Base-by-base conservation (phyloP, 2,797 vertebrate species). In the Poecilia picta region DNA sequence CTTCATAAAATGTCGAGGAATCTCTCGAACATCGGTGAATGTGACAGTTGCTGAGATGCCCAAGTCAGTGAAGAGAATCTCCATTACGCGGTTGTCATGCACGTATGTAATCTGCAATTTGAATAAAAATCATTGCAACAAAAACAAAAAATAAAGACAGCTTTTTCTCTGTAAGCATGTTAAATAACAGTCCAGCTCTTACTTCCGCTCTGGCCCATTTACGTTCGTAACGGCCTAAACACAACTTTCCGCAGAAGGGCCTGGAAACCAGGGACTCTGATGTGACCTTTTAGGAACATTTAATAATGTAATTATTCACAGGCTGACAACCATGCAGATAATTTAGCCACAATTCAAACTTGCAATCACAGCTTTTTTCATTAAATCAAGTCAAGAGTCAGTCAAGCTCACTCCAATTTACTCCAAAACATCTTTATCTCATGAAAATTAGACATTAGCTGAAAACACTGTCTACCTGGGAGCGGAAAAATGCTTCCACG, bases 201-300 rank as follows among this genome's bases (percentile, higher is more conserved):
- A 99, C 98, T 97, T 98, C 97, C 7, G 95, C 97, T 90, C 98
- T 96, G 72, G 96, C 93, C 98, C 96, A 98, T 89, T 96, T 97
- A 87, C 95, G 97, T 95, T 97, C 97, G 90, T 94, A 95, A 62
- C 92, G 94, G 74, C 97, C 96, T 57, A 99, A 92, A 92, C 98
- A 99, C 80, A 97, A 89, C 92, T 97, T 98, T 74, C 98, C 97
- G 91, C 91, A 96, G 89, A 97, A 99, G 18, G 98, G 97, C 74
- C 95, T 88, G 0, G 95, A 96, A 73, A 99, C 94, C 81, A 96
- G 94, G 77, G 89, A 96, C 41, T 98, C 96, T 7, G 96, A 94
- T 0, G 96, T 95, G 64, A 94, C 88, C 93, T 97, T 39, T 33
- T 15, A n/a, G 16, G 75, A 88, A 8, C 80, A 88, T 93, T 90